These are phyloP conservation scores for Gnathonemus longibarbis DNA, from an alignment of 2,113 vertebrate genomes.

Conservation along the genomic window DNA sequence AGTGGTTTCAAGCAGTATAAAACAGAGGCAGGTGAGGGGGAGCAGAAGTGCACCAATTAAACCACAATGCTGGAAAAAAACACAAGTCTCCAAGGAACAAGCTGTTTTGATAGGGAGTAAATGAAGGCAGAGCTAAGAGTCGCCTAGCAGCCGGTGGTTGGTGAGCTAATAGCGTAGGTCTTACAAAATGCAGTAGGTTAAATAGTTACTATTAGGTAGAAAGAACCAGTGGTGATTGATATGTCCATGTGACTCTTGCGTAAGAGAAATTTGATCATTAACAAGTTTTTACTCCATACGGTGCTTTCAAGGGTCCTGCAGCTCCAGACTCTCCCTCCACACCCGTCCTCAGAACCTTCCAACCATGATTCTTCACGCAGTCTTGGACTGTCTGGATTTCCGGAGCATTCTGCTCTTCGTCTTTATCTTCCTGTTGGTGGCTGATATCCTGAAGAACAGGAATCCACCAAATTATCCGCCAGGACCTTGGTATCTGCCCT, in stretches of 20 bases:
- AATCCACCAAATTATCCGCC: constrained; percentile 48
- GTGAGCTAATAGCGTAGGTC: not conserved
- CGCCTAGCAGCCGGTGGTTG: not conserved
- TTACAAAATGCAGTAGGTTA: not conserved
- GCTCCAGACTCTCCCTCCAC: not conserved
- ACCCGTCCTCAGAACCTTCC: not conserved
- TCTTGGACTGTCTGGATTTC: constrained; percentile 5
- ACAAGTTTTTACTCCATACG: not conserved
- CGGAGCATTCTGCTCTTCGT: constrained; percentile 14
- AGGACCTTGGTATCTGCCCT: constrained; percentile 44
- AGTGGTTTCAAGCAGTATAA: not conserved
- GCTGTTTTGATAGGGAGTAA: not conserved
- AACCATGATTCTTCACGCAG: constrained; percentile 6
- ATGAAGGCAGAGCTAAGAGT: not conserved
- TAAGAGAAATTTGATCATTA: not conserved
- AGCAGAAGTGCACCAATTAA: not conserved
- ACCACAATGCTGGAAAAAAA: not conserved
- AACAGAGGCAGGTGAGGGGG: not conserved
- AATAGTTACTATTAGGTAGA: not conserved
- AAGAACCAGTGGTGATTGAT: not conserved
- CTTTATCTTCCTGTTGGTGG: constrained; percentile 19
- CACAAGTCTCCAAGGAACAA: not conserved
- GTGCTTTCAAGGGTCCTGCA: not conserved
- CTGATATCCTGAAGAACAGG: constrained; percentile 22
- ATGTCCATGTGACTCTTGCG: constrained; percentile 1